Evolutionary conservation across 2,113 vertebrate species (phyloP).

Genomic region (Mustela nigripes): DNA sequence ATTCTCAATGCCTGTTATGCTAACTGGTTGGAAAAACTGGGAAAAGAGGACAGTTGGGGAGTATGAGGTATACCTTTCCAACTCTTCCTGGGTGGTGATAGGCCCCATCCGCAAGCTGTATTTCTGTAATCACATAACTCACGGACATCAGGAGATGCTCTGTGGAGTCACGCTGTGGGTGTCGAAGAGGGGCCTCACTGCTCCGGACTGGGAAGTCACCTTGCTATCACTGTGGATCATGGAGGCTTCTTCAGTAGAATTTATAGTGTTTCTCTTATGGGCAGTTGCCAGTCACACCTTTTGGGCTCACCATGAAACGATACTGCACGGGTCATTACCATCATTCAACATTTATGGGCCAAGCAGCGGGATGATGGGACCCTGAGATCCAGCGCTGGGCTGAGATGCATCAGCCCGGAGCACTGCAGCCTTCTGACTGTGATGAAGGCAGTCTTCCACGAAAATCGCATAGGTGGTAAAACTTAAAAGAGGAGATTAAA

Average conservation of each 20-base stretch:
- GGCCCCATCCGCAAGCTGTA: neutral
- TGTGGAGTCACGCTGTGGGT: rapidly evolving
- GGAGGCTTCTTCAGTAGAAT: neutral
- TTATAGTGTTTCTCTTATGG: neutral
- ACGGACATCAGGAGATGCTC: neutral
- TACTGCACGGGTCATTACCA: neutral
- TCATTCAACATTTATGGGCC: neutral
- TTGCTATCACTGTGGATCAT: rapidly evolving
- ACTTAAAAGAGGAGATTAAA: neutral
- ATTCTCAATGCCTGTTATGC: neutral
- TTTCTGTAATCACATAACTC: neutral
- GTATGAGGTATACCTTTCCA: neutral
- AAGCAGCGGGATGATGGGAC: rapidly evolving
- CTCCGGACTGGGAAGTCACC: too few relatives aligned
- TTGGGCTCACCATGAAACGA: neutral
- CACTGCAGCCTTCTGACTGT: neutral
- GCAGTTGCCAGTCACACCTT: neutral
- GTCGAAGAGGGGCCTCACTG: rapidly evolving
- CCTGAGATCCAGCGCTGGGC: neutral
- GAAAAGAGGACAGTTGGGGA: neutral
- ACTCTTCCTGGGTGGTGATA: neutral
- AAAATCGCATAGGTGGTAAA: neutral
- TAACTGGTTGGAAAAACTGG: neutral
- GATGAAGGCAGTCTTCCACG: neutral
- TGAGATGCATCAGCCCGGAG: neutral